Conservation (phyloP, 1,140 invertebrate species). For the Leguminivora glycinivorella region DNA sequence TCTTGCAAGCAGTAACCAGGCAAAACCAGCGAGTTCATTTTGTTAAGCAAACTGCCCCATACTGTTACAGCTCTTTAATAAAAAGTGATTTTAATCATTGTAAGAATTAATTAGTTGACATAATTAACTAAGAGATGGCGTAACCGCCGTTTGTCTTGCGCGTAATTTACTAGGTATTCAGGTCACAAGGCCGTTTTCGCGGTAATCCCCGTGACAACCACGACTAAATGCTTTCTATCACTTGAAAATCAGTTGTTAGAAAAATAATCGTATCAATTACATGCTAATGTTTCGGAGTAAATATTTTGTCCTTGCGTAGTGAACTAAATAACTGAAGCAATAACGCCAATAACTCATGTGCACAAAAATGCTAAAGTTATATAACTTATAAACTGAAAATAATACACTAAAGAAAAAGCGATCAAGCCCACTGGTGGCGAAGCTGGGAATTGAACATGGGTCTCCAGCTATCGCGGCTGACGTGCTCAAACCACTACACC, state of each 20-base stretch:
- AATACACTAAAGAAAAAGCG: too few relatives aligned
- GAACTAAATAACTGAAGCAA: too few relatives aligned
- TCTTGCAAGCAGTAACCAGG: neutral
- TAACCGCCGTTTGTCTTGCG: conserved; percentile 23
- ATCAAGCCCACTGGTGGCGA: too few relatives aligned
- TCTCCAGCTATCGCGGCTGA: too few relatives aligned
- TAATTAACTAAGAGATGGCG: conserved; percentile 21
- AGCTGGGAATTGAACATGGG: too few relatives aligned
- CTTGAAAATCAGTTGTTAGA: neutral
- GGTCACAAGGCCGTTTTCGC: conserved; percentile 21
- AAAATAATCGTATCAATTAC: neutral
- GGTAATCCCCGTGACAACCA: conserved; percentile 19
- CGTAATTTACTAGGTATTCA: conserved; percentile 15
- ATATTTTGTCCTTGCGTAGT: neutral
- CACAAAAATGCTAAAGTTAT: too few relatives aligned
- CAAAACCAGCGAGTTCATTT: neutral
- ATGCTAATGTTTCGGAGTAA: neutral
- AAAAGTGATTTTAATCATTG: neutral
- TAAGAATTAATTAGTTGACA: neutral
- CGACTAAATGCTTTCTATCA: neutral
- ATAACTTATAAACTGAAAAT: too few relatives aligned
- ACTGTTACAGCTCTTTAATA: neutral
- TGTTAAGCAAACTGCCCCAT: conserved; percentile 5
- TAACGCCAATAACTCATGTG: too few relatives aligned
- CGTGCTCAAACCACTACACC: too few relatives aligned